Conservation (phyloP, 1,140 invertebrate species). For the Mizuhopecten yessoensis region DNA sequence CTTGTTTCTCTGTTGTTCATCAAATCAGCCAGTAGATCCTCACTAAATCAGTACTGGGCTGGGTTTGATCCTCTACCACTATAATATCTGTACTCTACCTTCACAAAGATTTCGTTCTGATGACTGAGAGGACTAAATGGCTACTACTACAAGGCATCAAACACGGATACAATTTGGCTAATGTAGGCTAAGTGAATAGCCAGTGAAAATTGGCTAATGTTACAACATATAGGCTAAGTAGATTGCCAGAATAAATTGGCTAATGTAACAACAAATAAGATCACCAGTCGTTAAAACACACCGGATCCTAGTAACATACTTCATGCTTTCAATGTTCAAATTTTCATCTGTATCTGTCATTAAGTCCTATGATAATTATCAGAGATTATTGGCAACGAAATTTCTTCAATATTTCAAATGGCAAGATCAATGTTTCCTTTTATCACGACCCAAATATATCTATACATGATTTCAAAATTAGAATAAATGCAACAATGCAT, state of each 20-base stretch:
- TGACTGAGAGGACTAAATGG: constrained; percentile 11
- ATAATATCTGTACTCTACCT: too few species aligned
- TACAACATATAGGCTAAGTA: neutral
- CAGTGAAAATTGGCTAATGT: constrained; percentile 16
- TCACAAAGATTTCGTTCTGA: neutral
- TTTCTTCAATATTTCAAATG: neutral
- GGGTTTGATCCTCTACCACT: too few species aligned
- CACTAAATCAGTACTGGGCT: too few species aligned
- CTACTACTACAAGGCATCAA: neutral
- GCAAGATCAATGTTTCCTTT: neutral
- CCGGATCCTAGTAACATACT: constrained; percentile 19
- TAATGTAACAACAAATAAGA: neutral
- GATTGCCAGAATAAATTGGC: neutral
- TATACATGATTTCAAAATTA: neutral
- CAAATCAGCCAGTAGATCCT: too few species aligned
- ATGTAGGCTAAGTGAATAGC: neutral
- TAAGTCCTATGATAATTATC: neutral
- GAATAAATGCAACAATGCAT: neutral
- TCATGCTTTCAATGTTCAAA: constrained; percentile 21
- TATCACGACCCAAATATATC: neutral
- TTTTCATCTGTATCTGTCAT: constrained; percentile 17
- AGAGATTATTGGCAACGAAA: neutral
- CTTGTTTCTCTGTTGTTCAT: too few species aligned
- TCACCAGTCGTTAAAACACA: neutral
- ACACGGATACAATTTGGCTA: neutral